Percentiles rank a stretch among this genome's conserved stretches.
Evolutionary conservation across 2,888 invertebrate genomes (phyloP).

Genomic region (Drymonia ruficornis): DNA sequence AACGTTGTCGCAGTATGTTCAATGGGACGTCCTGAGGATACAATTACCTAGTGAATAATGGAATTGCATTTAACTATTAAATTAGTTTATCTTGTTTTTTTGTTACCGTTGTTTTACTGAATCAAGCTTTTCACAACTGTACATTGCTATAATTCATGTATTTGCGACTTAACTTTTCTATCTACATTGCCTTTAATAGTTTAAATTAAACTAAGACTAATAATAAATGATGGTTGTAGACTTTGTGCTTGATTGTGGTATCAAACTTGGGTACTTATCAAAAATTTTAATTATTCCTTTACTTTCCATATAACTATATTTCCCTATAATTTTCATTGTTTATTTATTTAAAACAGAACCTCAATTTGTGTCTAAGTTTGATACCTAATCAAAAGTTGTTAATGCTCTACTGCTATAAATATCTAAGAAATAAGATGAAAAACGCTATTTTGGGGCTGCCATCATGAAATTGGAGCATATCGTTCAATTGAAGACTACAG

Average conservation of each 20-base stretch:
- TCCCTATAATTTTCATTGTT: too few relatives aligned
- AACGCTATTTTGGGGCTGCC: conserved; percentile 69
- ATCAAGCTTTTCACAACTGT: conserved; percentile 53
- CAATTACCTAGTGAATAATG: conserved; percentile 51
- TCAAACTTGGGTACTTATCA: conserved; percentile 29
- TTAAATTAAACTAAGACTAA: conserved; percentile 62
- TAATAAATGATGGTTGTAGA: conserved; percentile 49
- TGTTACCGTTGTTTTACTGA: conserved; percentile 40
- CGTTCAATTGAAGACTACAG: conserved; percentile 82
- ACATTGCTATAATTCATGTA: conserved; percentile 57
- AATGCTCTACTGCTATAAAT: conserved; percentile 24
- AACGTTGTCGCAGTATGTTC: conserved; percentile 19
- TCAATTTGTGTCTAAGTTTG: conserved; percentile 10
- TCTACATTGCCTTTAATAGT: conserved; percentile 73
- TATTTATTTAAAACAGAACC: background rate
- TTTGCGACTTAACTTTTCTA: conserved; percentile 66
- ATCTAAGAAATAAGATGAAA: conserved; percentile 47
- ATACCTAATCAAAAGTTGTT: conserved; percentile 22
- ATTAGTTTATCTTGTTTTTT: conserved; percentile 36
- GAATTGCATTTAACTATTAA: conserved; percentile 63
- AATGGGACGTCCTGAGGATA: conserved; percentile 34
- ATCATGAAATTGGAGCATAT: conserved; percentile 83
- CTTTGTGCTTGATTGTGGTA: conserved; percentile 28
- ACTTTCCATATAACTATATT: too few relatives aligned
- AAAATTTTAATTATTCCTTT: too few relatives aligned